Conservation (phyloP, 2,113 vertebrate species). For the Hiodon alosoides region DNA sequence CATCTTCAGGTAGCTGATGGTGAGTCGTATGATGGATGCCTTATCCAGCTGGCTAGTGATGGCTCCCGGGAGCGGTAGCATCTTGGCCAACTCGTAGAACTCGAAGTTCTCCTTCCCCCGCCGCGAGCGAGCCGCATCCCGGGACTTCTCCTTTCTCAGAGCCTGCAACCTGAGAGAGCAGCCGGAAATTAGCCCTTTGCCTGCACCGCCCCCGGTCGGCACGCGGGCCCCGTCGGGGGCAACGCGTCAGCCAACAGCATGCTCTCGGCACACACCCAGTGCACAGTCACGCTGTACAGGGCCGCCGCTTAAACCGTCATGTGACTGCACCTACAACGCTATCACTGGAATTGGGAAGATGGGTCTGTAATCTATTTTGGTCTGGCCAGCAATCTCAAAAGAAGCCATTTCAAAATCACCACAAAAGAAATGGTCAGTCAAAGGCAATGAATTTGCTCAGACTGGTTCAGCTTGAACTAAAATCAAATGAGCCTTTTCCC, state of each 20-base stretch:
- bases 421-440: too few species aligned
- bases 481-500: background rate
- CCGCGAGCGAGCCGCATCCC: slow-evolving; percentile 93
- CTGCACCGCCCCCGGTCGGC: background rate
- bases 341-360: slow-evolving; percentile 26
- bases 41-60: slow-evolving; percentile 99
- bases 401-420: slow-evolving; percentile 19
- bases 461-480: background rate
- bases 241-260: too few species aligned
- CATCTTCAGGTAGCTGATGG: slow-evolving; percentile 99
- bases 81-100: slow-evolving; percentile 97
- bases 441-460: too few species aligned
- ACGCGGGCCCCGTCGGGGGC: background rate
- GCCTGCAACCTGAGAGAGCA: slow-evolving; percentile 87
- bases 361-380: slow-evolving; percentile 39
- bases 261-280: too few species aligned
- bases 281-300: too few species aligned
- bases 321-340: too few species aligned
- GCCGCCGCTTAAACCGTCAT: too few species aligned
- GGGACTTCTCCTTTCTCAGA: slow-evolving; percentile 95
- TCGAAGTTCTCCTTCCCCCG: slow-evolving; percentile 98
- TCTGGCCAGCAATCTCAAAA: slow-evolving; percentile 33
- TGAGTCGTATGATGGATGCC: slow-evolving; percentile 96
- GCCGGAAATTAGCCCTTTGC: background rate
- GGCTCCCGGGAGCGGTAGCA: slow-evolving; percentile 94